Conservation (phyloP, 2,797 vertebrate species). For the Epinephelus awoara region DNA sequence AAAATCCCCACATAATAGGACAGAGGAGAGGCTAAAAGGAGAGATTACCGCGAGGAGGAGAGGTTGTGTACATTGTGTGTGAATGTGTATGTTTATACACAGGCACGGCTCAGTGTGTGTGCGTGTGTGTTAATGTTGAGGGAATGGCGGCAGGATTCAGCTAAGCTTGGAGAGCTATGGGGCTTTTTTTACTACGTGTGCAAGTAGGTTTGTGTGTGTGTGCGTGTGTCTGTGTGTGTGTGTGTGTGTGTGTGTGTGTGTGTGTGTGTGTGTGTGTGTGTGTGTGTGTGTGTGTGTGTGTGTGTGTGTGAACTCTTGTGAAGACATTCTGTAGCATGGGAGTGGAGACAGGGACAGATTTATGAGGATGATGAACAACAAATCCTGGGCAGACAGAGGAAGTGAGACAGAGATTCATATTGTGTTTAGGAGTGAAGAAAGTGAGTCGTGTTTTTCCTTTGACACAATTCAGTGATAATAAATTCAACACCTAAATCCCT, state of each 20-base stretch:
- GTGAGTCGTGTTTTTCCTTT: too few relatives aligned
- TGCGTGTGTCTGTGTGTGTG: not conserved
- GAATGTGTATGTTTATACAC: constrained; percentile 4
- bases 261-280: not conserved
- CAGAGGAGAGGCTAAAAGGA: constrained; percentile 60
- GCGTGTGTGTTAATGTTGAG: constrained; percentile 17
- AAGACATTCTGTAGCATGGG: constrained; percentile 31
- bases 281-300: not conserved
- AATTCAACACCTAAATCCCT: too few relatives aligned
- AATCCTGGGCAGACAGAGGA: not conserved
- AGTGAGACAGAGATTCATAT: not conserved
- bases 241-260: not conserved
- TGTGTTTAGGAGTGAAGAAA: not conserved
- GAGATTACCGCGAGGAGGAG: constrained; percentile 57
- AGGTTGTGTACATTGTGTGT: constrained; percentile 31
- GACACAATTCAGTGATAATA: too few relatives aligned
- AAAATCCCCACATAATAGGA: constrained; percentile 76
- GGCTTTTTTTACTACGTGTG: not conserved
- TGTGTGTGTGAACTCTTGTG: not conserved
- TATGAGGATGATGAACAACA: constrained; percentile 8
- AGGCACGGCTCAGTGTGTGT: constrained; percentile 6
- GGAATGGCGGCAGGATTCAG: constrained; percentile 33
- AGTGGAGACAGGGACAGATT: constrained; percentile 16
- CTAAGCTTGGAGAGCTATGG: constrained; percentile 27
- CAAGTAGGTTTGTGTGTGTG: not conserved